Base-by-base conservation (phyloP, 2,888 invertebrate genomes). In the Eupithecia insigniata region DNA sequence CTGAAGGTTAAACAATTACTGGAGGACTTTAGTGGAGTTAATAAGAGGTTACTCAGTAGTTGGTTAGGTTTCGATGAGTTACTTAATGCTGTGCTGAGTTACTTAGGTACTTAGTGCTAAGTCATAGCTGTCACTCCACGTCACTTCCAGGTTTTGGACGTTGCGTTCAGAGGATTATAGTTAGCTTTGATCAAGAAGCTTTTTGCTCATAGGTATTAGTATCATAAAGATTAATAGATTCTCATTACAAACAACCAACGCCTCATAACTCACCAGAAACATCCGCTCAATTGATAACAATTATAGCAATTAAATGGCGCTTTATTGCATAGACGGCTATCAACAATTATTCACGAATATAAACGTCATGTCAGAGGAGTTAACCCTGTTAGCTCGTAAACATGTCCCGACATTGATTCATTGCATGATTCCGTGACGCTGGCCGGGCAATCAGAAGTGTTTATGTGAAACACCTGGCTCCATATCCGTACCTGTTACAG, bases 341-440 rank as follows among this genome's bases (percentile, higher is more conserved):
- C 89, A 90, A 92, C 93, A 90, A 92, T 92, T 92, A 92, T 90
- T 92, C 92, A 93, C 87, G 90, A 91, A 91, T 92, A 92, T 92
- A 92, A 92, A 89, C 92, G 92, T 92, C 92, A 92, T 90, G 92
- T 92, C 92, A 87, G 82, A 86, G 91, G 91, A 90, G 92, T 92
- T 92, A 92, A 93, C 92, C 92, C 92, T 91, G 92, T 92, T 92
- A 92, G 92, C 92, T 92, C 92, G 92, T 93, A 93, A 92, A 93
- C 92, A 93, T 91, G 90, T 89, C 89, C 87, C 87, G 91, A 91
- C 92, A 89, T 90, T 92, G 92, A 93, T 93, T 92, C 90, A 92
- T 92, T 82, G 85, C 85, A 89, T 92, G 92, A 92, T 92, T 90
- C 89, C 89, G 81, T 85, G 85, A 89, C 87, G 85, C 74, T 64